These are phyloP conservation scores for Cantharis rustica DNA, from an alignment of 2,888 invertebrate species.

Conservation along the genomic window DNA sequence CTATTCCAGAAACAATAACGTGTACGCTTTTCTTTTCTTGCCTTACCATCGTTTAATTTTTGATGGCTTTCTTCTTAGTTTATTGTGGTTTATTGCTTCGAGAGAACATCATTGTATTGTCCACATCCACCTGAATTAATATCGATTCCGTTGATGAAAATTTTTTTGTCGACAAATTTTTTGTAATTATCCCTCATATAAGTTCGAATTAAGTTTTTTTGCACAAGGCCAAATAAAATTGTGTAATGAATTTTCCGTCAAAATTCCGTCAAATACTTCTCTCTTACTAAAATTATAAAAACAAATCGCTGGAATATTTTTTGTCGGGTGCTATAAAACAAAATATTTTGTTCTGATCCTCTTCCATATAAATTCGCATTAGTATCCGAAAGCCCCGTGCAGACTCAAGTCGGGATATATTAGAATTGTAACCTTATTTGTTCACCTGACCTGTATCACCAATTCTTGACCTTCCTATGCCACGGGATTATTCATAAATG, in stretches of 20 bases:
- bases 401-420: conserved; percentile 25
- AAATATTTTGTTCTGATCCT: conserved; percentile 1
- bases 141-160: neutral
- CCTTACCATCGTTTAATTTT: conserved; percentile 17
- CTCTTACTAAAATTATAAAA: neutral
- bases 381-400: conserved; percentile 9
- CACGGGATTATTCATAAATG: neutral
- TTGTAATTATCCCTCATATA: neutral
- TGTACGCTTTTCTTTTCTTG: conserved; percentile 20
- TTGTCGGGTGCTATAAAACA: neutral
- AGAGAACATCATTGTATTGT: neutral
- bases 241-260: neutral
- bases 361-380: conserved; percentile 32
- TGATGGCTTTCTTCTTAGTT: neutral
- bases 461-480: conserved; percentile 22
- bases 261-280: neutral
- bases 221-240: neutral
- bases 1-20: conserved; percentile 32
- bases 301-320: neutral
- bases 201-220: neutral
- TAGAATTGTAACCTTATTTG: conserved; percentile 21
- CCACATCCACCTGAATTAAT: neutral
- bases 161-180: neutral
- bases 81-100: neutral
- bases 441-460: conserved; percentile 28